Conservation (phyloP, 2,797 vertebrate species). For the Champsocephalus gunnari region DNA sequence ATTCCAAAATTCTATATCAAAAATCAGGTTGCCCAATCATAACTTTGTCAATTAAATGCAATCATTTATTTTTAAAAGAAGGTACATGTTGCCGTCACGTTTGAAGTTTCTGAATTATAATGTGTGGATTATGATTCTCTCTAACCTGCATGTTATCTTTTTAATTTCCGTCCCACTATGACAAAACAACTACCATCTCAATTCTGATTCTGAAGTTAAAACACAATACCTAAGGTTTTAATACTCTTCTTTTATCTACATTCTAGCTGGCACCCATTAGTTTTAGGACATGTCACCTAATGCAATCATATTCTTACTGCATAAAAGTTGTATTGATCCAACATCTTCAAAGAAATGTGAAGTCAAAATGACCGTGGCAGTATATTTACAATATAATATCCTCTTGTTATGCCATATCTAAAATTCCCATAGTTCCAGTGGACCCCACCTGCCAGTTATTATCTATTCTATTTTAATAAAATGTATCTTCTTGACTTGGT, state of each 20-base stretch:
- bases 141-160: neutral
- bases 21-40: neutral
- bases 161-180: neutral
- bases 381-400: neutral
- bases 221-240: neutral
- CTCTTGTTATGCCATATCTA: neutral
- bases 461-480: constrained; percentile 26
- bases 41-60: neutral
- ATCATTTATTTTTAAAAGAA: constrained; percentile 6
- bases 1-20: neutral
- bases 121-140: neutral
- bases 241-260: neutral
- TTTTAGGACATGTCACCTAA: neutral
- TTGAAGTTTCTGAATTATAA: neutral
- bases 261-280: neutral
- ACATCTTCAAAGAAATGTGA: neutral
- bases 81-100: neutral
- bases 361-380: constrained; percentile 1
- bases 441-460: constrained; percentile 8
- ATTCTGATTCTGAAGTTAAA: neutral
- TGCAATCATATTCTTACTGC: neutral
- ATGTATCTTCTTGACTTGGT: constrained; percentile 6
- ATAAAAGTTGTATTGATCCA: constrained; percentile 1
- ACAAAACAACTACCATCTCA: constrained; percentile 1
- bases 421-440: constrained; percentile 4